Base-by-base conservation (phyloP, 2,113 vertebrate species). In the Dasyornis broadbenti region DNA sequence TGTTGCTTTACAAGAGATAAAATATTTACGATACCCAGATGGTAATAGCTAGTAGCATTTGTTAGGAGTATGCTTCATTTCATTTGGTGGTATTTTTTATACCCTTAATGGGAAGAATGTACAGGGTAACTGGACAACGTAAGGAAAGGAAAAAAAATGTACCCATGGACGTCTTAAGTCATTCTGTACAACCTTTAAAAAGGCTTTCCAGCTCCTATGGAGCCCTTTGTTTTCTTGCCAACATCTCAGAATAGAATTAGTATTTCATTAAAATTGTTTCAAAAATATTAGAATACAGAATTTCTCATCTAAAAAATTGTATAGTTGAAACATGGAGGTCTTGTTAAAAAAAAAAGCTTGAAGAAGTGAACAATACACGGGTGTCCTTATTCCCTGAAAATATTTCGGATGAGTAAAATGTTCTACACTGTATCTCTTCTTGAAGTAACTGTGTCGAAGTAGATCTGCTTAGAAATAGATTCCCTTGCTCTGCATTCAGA, bases 161-260 rank as follows among this genome's bases (percentile, higher is more conserved):
- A 3, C 87, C 19, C 2, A 2, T 23, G 23, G 7, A 15, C 10
- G 4, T 52, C 9, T 57, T 28, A 13, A 77, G 20, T 8, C 23
- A 1, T 59, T 81, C 33, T 65, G 7, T n/a, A 11, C 13, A 31
- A 24, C n/a, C 45, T 87, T 61, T 49, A 7, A 42, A 61, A 80
- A 57, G 27, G 10, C 15, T 86, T 72, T 50, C 37, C 1, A 2
- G 3, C 44, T 50, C 4, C 16, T 2, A 0, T 37, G 16, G 44
- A 63, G 15, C 20, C 15, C 7, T 86, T 4, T 75, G 26, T n/a
- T 68, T 86, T 68, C 72, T 56, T 70, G 17, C 17, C 13, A 22
- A 0, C n/a, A 7, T 60, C 65, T 71, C 37, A n/a, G 39, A 56
- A 64, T 9, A 18, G 70, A 72, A 22, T 47, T 45, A 21, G 7